Evolutionary conservation across 2,797 vertebrate genomes (phyloP), one percentile per base, ranked within the genome.

Genomic region (Pygocentrus nattereri): DNA sequence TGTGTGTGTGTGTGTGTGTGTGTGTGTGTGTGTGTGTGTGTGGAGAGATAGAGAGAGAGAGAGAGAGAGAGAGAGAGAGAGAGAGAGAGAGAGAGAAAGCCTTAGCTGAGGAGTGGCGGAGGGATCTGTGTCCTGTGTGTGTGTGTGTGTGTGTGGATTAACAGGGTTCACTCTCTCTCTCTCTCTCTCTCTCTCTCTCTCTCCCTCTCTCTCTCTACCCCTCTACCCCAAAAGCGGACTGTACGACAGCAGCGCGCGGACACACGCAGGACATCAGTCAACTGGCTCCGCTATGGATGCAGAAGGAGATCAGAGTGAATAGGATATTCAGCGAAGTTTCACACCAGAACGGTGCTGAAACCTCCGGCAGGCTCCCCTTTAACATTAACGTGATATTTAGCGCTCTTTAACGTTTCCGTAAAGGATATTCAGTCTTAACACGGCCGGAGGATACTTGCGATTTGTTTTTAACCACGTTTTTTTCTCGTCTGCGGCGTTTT

Each of bases 211-310:
- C 59, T 0, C 74, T 1, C 30, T 16, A 50, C 0, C 58, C 0
- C 58, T 6, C 58, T 6, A 54, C 31, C 74, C 47, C 44, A 75
- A 70, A 67, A 78, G 62, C 65, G 8, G 58, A 61, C 8, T 65
- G 67, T 52, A n/a, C 65, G 49, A 65, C 2, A n/a, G 19, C 2
- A n/a, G 19, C 38, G 15, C 38, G 71, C 56, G 21, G 77, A 81
- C 76, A 58, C 79, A 61, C 50, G 59, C 72, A 65, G 74, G 44
- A n/a, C 16, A n/a, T 74, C 64, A 70, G 77, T n/a, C 58, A 72
- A 59, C 78, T 80, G 30, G 54, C 47, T 61, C 68, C 21, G 71
- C 50, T 65, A 82, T 81, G 68, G 79, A 38, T 52, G 70, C 54
- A 25, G 19, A 47, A 47, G 74, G 52, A 78, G 31, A 8, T 74